Conservation (phyloP, 1,140 invertebrate species). For the Prorops nasuta region DNA sequence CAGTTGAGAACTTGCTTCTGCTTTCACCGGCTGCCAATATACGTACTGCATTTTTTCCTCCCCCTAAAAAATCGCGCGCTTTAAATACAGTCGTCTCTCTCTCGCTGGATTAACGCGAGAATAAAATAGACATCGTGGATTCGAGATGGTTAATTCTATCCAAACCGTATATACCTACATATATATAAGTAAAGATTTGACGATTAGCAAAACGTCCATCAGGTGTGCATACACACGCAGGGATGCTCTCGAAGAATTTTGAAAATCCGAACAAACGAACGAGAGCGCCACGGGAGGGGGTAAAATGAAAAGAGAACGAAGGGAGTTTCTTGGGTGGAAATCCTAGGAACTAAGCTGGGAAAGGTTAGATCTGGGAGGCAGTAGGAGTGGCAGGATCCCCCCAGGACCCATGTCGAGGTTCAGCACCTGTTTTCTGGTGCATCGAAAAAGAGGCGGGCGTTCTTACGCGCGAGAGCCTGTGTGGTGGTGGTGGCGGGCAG, state of each 20-base stretch:
- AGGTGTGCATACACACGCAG: no score
- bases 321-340: conserved; percentile 17
- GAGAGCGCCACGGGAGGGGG: neutral
- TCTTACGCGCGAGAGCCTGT: conserved; percentile 26
- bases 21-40: no score
- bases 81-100: no score
- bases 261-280: conserved; percentile 19
- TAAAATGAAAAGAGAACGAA: conserved; percentile 1
- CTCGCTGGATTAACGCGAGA: no score
- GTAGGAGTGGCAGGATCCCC: conserved; percentile 33
- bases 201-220: no score
- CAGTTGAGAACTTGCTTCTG: no score
- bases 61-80: no score
- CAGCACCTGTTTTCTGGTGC: conserved; percentile 35
- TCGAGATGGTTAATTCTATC: no score
- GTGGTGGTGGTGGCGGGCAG: conserved; percentile 24
- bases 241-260: conserved; percentile 22
- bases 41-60: no score
- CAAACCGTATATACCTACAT: no score
- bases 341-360: conserved; percentile 28
- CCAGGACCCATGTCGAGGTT: conserved; percentile 26
- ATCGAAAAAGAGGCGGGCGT: conserved; percentile 38
- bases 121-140: no score
- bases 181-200: no score
- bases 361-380: conserved; percentile 24